These are phyloP conservation scores for Hystrix brachyura DNA, from an alignment of 2,113 vertebrate genomes.

Conservation along the genomic window DNA sequence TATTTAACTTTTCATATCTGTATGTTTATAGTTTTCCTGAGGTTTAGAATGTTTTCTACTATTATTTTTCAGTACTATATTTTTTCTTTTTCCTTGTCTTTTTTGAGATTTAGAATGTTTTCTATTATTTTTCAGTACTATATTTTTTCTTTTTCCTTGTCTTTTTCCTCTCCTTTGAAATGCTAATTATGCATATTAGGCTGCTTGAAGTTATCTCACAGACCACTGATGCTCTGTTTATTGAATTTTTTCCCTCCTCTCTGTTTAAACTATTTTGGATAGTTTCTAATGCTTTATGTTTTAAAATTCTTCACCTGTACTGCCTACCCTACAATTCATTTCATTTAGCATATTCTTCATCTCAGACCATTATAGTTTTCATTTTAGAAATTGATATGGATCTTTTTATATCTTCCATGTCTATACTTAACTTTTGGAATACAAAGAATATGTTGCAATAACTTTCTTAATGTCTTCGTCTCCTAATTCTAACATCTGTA, in stretches of 20 bases:
- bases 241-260: neutral
- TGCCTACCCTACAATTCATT: neutral
- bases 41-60: neutral
- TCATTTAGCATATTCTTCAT: neutral
- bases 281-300: neutral
- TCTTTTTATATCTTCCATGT: neutral
- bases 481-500: slow-evolving; percentile 29
- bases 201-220: neutral
- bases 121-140: neutral
- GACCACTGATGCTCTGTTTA: neutral
- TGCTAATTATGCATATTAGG: neutral
- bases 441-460: neutral
- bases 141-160: neutral
- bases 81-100: too few species aligned
- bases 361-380: neutral
- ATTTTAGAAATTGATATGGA: neutral
- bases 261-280: neutral
- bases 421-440: neutral
- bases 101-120: neutral
- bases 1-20: neutral
- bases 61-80: neutral
- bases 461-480: neutral
- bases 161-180: neutral
- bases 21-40: neutral
- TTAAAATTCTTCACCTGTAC: neutral